Evolutionary conservation across 2,113 vertebrate genomes (phyloP), one percentile per base, ranked within the genome.

Genomic region (Numida meleagris): DNA sequence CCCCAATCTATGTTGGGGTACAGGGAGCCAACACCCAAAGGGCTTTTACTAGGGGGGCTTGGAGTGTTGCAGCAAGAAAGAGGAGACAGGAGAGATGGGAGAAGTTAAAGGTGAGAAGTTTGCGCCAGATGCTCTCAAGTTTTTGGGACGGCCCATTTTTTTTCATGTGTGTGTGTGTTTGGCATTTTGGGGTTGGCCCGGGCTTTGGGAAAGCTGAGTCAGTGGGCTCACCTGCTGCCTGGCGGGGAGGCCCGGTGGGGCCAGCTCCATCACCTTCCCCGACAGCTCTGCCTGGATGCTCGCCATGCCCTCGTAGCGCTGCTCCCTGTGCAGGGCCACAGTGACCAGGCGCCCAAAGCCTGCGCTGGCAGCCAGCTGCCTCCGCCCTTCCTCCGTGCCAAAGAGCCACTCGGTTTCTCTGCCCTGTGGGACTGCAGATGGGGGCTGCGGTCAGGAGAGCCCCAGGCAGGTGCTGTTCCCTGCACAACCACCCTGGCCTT

Each of bases 351-450:
- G 98, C 31, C 98, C 88, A 53, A 99, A 99, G 78, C 98, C 99
- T 0, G 99, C 98, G 2, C 98, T 99, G 82, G 96, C 67, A 1
- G 98, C 98, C 76, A 99, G 96, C 95, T 99, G 99, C 97, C 94
- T 97, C 65, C 98, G 98, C 11, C 99, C 99, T 58, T 99, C 99
- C 18, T 98, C 98, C 4, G 98, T 98, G 59, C 99, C 98, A 90
- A 99, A 99, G 15, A 99, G 98, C 99, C 99, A 99, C 80, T 99
- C 98, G 0, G 99, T 98, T 96, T 99, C 99, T 71, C 98, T 98
- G 61, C 99, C 99, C 95, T 99, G 99, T 12, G 99, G 99, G 74
- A 99, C 99, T 99, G 82, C 63, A 92, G 91, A 86, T 66, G 63
- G 57, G 46, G 48, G 46, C 21, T 78, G 45, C 33, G 91, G 73